Evolutionary conservation across 2,113 vertebrate species (phyloP), one percentile per base, ranked within the genome.

Genomic region (Mionectes macconnelli): DNA sequence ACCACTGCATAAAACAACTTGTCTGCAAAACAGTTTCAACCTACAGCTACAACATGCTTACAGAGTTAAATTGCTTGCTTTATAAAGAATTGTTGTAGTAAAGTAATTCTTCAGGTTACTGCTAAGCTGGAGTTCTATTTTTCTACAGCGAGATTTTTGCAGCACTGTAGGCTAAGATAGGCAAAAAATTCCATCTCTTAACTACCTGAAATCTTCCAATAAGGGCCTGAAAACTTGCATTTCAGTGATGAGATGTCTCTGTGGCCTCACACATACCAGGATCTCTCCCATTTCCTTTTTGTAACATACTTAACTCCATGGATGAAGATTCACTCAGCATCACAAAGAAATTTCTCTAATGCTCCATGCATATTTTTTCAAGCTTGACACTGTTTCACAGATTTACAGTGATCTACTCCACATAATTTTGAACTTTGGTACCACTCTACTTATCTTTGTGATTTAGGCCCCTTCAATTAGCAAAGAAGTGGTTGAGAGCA

Each of bases 141-240:
- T 78, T 39, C 44, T 31, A 21, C 35, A 55, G 28, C 22, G n/a
- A 80, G 19, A 45, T 27, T 86, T 55, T 9, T 45, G n/a, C 60
- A 84, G 42, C 6, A 70, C 0, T n/a, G 1, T 8, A 3, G 42
- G 35, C 17, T 47, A 35, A 70, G 35, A 82, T 0, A 4, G 40
- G 42, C 22, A 55, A 88, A 66, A 5, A 0, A 5, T 8, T 10
- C n/a, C 40, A 70, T 44, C 20, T 82, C 42, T 20, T 40, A n/a
- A 35, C 47, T 33, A 22, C 60, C 68, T 4, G 3, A 42, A 78
- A 75, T 22, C 22, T 60, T 84, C 47, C 22, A 21, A 1, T 39
- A 64, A 78, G 10, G 12, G 52, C 45, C 67, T n/a, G 10, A 64
- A 77, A 72, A 69, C 37, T 50, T 47, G 14, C 49, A 55, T 73